Evolutionary conservation across 2,113 vertebrate species (phyloP).

Genomic region (Nibea albiflora): DNA sequence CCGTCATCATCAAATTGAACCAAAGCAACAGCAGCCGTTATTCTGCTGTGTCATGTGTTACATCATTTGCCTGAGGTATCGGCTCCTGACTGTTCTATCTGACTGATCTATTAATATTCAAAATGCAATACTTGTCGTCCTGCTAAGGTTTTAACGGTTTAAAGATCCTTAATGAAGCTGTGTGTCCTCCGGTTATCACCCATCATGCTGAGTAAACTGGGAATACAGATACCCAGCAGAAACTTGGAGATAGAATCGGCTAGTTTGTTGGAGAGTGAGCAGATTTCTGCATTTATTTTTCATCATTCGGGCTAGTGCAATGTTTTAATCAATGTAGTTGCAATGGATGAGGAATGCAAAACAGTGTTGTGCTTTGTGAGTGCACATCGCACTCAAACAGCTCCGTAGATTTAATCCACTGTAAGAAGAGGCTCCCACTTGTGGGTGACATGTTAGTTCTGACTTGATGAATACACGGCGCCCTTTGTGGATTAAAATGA

Average conservation of each 20-base stretch:
- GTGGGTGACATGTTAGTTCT: not conserved
- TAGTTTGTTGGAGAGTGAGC: not conserved
- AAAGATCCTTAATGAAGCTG: slow-evolving; percentile 12
- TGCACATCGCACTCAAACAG: not conserved
- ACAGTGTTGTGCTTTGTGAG: not conserved
- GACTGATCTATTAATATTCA: slow-evolving; percentile 6
- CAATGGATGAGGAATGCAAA: slow-evolving; percentile 3
- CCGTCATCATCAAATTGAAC: not conserved
- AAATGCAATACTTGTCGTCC: slow-evolving; percentile 4
- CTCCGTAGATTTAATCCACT: slow-evolving; percentile 9
- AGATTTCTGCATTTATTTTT: slow-evolving; percentile 16
- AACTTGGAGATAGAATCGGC: not conserved
- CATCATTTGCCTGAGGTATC: slow-evolving; percentile 1
- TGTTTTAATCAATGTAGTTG: slow-evolving; percentile 3
- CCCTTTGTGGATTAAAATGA: slow-evolving; percentile 9
- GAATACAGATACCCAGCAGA: not conserved
- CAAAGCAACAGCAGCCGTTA: slow-evolving; percentile 12
- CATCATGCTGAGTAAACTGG: not conserved
- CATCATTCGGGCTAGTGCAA: not conserved
- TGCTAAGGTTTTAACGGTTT: too few relatives aligned
- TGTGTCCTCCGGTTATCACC: not conserved
- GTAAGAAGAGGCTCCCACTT: not conserved
- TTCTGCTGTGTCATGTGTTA: slow-evolving; percentile 9
- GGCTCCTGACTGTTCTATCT: not conserved
- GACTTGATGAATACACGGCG: not conserved